These are phyloP conservation scores for Machaerirhynchus nigripectus DNA, from an alignment of 2,113 vertebrate species.

Conservation along the genomic window DNA sequence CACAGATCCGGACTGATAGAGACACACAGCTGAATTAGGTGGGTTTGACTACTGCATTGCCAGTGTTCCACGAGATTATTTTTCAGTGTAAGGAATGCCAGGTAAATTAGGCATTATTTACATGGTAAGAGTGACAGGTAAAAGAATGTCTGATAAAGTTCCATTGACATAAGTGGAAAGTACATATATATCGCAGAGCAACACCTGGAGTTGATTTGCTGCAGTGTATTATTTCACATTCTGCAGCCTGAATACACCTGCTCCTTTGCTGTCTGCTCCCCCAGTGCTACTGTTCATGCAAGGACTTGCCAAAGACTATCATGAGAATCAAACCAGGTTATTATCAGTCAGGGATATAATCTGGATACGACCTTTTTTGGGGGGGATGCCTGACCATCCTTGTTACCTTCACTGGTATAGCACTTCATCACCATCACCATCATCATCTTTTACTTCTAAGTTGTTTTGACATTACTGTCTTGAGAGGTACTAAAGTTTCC, in stretches of 20 bases:
- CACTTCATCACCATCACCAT: neutral
- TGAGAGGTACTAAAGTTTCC: neutral
- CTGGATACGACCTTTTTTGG: neutral
- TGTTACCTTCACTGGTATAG: neutral
- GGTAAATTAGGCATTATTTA: neutral
- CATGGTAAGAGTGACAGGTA: neutral
- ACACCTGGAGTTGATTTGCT: neutral
- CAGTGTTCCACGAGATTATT: neutral
- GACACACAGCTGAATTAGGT: neutral
- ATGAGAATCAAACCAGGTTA: neutral
- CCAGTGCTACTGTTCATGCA: neutral
- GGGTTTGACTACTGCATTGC: neutral
- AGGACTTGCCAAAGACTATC: neutral
- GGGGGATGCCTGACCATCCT: neutral
- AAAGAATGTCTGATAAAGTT: neutral
- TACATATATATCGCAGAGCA: neutral
- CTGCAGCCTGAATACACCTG: neutral
- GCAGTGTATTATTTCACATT: neutral
- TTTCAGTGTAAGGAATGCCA: neutral
- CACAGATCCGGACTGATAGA: neutral
- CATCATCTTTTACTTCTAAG: neutral
- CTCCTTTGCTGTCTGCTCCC: neutral
- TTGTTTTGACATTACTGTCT: neutral
- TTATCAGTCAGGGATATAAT: neutral
- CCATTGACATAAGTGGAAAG: neutral